A percentile compares a stretch with the other conserved stretches of the same genome.
Conservation (phyloP, 2,797 vertebrate genomes). For the Sylvia borin region DNA sequence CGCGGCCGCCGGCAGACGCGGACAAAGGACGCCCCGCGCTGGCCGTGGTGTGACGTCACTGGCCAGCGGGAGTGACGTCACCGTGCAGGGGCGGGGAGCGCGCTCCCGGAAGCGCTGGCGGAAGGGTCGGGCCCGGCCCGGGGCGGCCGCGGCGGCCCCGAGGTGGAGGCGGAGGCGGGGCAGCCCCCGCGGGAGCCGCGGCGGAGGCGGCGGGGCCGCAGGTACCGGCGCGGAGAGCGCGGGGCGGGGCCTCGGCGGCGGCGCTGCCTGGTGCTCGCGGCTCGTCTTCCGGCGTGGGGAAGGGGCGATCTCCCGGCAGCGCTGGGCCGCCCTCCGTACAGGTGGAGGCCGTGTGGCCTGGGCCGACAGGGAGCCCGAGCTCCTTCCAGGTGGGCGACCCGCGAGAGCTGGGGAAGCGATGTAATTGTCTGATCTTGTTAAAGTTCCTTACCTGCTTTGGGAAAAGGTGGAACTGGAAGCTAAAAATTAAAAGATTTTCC, state of each 20-base stretch:
- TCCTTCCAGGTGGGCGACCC: neutral
- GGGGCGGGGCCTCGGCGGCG: no score
- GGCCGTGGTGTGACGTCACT: neutral
- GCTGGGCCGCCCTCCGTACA: fast-evolving
- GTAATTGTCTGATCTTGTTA: fast-evolving
- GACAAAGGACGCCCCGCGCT: neutral
- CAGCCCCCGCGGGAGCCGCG: neutral
- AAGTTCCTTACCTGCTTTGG: neutral
- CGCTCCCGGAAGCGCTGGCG: neutral
- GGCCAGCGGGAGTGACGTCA: neutral
- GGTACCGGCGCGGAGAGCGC: neutral
- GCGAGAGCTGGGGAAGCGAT: neutral
- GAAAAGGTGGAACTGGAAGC: neutral
- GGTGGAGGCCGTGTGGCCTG: neutral
- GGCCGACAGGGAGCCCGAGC: no score
- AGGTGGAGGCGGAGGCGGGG: neutral
- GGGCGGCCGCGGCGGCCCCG: neutral
- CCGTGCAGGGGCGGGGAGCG: neutral
- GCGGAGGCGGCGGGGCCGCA: neutral
- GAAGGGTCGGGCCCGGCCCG: neutral
- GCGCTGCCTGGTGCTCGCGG: neutral
- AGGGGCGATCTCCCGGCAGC: no score
- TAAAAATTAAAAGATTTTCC: fast-evolving
- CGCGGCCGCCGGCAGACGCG: neutral
- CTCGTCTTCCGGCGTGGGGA: neutral